phyloP scores from a whole-genome alignment of 53 echinoderm and acorn worm species.

The Henricia sp. region DNA sequence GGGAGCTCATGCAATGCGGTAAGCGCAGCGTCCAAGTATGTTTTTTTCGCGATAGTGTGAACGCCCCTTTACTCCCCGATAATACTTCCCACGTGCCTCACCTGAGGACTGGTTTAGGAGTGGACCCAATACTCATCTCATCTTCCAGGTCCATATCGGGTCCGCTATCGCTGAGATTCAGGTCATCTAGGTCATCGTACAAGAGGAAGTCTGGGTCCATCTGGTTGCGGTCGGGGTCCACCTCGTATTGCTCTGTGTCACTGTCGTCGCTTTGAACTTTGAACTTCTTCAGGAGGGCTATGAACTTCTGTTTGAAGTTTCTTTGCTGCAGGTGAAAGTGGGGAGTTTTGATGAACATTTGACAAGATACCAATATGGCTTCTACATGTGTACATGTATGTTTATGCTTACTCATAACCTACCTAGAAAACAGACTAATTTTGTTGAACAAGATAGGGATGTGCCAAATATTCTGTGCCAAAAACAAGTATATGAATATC shows the following conservation, averaged over 20 bases:
- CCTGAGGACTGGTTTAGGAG: constrained; percentile 98
- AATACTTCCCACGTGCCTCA: constrained; percentile 24
- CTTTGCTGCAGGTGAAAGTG: constrained; percentile 89
- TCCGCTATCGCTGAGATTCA: constrained; percentile 96
- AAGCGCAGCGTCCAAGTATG: too few species aligned
- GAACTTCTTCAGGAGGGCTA: constrained; percentile 93
- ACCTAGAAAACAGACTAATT: too few species aligned
- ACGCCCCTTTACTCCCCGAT: too few species aligned
- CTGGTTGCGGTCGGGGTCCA: constrained; percentile 87
- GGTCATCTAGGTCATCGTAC: constrained; percentile 92
- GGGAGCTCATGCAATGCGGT: too few species aligned
- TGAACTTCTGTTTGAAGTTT: constrained; percentile 99
- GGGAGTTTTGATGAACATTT: too few species aligned
- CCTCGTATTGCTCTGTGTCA: constrained; percentile 89
- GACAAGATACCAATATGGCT: too few species aligned
- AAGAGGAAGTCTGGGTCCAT: constrained; percentile 93
- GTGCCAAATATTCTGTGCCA: too few species aligned
- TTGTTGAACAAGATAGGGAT: too few species aligned
- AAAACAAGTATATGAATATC: too few species aligned
- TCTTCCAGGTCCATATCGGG: constrained; percentile 89
- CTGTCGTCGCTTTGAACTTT: constrained; percentile 98
- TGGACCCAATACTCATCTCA: constrained; percentile 96
- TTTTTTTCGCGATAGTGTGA: too few species aligned
- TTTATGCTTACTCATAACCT: too few species aligned
- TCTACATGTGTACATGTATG: too few species aligned